Conservation (phyloP, 2,888 invertebrate genomes). For the Pristionchus fissidentatus region DNA sequence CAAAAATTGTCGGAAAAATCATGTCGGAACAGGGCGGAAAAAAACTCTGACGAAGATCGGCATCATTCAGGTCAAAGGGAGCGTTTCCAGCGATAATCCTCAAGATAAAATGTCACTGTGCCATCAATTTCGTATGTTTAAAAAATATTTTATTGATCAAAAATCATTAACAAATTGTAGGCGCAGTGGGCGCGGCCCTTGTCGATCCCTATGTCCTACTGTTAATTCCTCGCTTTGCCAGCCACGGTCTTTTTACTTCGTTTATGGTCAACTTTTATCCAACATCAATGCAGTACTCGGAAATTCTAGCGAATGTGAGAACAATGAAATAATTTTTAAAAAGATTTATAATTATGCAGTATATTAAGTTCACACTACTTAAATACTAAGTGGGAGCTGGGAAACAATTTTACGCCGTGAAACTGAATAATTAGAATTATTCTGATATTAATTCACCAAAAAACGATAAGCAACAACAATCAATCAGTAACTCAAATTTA, state of each 20-base stretch:
- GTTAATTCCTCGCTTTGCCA: background rate
- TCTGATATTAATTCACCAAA: no score
- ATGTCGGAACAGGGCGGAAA: no score
- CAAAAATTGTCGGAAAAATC: no score
- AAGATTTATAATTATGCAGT: no score
- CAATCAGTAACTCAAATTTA: no score
- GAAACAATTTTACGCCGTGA: no score
- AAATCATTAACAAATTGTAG: no score
- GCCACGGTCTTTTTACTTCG: background rate
- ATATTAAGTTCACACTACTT: background rate
- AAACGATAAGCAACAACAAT: no score
- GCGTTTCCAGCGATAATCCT: slow-evolving; percentile 8
- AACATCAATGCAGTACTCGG: slow-evolving; percentile 1
- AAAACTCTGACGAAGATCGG: no score
- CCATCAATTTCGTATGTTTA: background rate
- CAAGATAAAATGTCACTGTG: background rate
- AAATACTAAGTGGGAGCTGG: no score
- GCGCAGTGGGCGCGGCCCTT: background rate
- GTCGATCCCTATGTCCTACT: background rate
- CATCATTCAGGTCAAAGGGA: background rate
- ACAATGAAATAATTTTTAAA: no score
- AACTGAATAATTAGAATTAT: no score
- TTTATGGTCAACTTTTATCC: slow-evolving; percentile 2
- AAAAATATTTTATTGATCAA: background rate
- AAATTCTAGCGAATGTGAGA: background rate